Percentiles rank a stretch among this genome's conserved stretches.
Evolutionary conservation across 1,140 invertebrate genomes (phyloP).

Genomic region (Meteorus sp.): DNA sequence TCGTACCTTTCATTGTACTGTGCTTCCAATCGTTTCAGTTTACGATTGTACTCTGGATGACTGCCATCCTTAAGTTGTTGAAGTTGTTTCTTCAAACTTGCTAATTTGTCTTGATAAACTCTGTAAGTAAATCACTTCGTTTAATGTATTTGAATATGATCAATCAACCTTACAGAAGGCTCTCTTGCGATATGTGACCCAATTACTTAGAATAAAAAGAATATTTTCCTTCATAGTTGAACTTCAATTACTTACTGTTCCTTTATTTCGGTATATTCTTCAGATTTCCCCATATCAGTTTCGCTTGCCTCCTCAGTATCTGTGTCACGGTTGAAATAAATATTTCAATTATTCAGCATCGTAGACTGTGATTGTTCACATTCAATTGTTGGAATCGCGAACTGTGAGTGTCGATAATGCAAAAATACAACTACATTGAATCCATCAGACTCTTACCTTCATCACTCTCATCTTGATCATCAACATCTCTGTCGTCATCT

Average conservation of each 20-base stretch:
- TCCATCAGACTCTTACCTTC: slow-evolving; percentile 48
- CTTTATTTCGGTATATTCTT: slow-evolving; percentile 84
- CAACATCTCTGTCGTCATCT: slow-evolving; percentile 51
- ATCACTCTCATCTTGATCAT: slow-evolving; percentile 59
- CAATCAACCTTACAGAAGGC: not conserved
- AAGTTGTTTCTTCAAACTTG: slow-evolving; percentile 85
- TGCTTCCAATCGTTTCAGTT: slow-evolving; percentile 80
- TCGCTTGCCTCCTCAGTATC: slow-evolving; percentile 90
- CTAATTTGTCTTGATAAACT: slow-evolving; percentile 92
- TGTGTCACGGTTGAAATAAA: no score
- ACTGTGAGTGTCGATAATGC: slow-evolving; percentile 1
- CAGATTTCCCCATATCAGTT: slow-evolving; percentile 80
- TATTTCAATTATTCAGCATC: no score
- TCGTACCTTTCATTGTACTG: slow-evolving; percentile 73
- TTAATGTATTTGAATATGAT: not conserved
- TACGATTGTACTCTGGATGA: slow-evolving; percentile 83
- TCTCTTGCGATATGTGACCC: not conserved
- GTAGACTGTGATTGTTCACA: no score
- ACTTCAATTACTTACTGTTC: slow-evolving; percentile 74
- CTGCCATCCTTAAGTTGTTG: slow-evolving; percentile 84
- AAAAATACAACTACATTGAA: not conserved
- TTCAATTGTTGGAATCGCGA: not conserved
- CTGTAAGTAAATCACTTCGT: slow-evolving; percentile 58
- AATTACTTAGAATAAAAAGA: no score
- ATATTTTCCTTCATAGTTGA: not conserved